Evolutionary conservation across 2,888 invertebrate species (phyloP).

Genomic region (Drosophila hawaiiensis): DNA sequence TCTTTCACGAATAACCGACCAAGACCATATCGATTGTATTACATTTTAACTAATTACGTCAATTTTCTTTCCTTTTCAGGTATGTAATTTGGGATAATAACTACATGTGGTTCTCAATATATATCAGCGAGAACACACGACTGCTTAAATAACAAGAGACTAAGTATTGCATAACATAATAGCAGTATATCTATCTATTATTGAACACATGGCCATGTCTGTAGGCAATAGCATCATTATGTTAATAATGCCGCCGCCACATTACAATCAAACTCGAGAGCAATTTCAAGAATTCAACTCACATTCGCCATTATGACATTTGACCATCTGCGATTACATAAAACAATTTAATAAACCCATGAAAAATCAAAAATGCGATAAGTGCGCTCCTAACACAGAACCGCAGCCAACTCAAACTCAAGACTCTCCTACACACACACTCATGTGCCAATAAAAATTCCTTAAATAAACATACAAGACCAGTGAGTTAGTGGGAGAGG

Average conservation of each 20-base stretch:
- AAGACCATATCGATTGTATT: not conserved
- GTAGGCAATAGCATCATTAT: constrained; percentile 40
- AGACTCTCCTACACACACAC: constrained; percentile 25
- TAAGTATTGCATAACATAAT: constrained; percentile 9
- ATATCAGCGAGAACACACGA: not conserved
- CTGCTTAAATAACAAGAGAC: not conserved
- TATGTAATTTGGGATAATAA: constrained; percentile 41
- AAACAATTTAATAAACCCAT: constrained; percentile 79
- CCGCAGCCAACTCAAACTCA: constrained; percentile 18
- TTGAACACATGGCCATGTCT: constrained; percentile 1
- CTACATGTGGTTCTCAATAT: not conserved
- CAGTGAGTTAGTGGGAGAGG: not conserved
- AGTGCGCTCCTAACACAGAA: constrained; percentile 37
- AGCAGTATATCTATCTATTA: constrained; percentile 20
- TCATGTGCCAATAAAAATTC: constrained; percentile 68
- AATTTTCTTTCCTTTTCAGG: constrained; percentile 49
- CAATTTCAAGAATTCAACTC: constrained; percentile 64
- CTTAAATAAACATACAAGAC: constrained; percentile 68
- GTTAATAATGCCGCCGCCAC: constrained; percentile 42
- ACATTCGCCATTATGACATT: constrained; percentile 56
- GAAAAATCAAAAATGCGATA: constrained; percentile 79
- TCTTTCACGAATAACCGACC: not conserved
- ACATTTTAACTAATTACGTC: not conserved
- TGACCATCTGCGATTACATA: constrained; percentile 63
- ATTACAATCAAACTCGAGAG: constrained; percentile 54